Evolutionary conservation across 2,113 vertebrate species (phyloP), one percentile per base, ranked within the genome.

Genomic region (Rhinichthys klamathensis): DNA sequence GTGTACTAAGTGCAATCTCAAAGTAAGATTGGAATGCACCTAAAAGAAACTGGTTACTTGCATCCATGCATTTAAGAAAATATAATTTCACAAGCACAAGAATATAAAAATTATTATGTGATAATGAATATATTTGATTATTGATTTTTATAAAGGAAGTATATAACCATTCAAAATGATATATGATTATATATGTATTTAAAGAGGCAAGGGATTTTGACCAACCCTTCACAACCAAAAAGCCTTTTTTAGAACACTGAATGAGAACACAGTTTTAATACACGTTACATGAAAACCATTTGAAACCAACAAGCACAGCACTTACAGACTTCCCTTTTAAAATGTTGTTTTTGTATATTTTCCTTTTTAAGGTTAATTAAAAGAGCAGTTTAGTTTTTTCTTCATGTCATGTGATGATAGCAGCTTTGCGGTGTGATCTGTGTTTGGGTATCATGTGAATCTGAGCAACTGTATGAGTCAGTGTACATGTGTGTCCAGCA

Each of bases 401-500:
- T 74, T 12, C 16, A 35, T 30, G 18, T 85, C 63, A 73, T 72
- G 12, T 25, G 75, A 9, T 58, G 21, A 25, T 15, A n/a, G 23
- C 15, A 7, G 16, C 0, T 56, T 12, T 11, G 21, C 10, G 63
- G 1, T 65, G 69, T 61, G 16, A 70, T 21, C n/a, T 32, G 11
- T 56, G 21, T 44, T 25, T 60, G 12, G 0, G 3, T 74, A 38
- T 89, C 88, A 89, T 85, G 83, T 87, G 83, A 79, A 65, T 72
- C 32, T 85, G 67, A 88, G 81, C 46, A 80, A 83, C 54, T 49
- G 2, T 6, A 74, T 89, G 88, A 87, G 63, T 85, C 83, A 85
- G 12, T 74, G 83, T 65, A 46, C 58, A 25, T 84, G 32, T 85
- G 73, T 79, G 21, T 61, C 9, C 70, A 78, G 49, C 21, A 41